phyloP scores from a whole-genome alignment of 2,888 invertebrate species.

The Trichopoda pennipes region DNA sequence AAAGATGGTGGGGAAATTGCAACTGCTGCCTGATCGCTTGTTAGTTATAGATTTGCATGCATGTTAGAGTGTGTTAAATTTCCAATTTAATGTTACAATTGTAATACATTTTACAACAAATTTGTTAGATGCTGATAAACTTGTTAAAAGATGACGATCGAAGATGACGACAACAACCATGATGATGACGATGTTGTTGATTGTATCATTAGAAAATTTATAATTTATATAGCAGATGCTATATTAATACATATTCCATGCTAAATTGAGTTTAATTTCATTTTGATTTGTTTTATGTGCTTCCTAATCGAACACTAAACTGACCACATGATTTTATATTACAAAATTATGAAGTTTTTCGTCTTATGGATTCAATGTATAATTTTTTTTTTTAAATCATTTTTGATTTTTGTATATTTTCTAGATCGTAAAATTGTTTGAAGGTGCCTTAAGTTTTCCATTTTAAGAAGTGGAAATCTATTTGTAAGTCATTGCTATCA shows the following conservation, averaged over 20 bases:
- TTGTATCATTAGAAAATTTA: conserved; percentile 35
- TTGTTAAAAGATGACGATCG: conserved; percentile 68
- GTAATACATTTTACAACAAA: conserved; percentile 72
- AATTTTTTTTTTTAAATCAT: not conserved
- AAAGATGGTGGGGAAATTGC: not conserved
- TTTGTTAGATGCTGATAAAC: conserved; percentile 71
- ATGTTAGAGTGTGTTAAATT: conserved; percentile 57
- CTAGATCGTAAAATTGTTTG: conserved; percentile 4
- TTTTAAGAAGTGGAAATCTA: conserved; percentile 16
- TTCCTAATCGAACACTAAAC: conserved; percentile 1
- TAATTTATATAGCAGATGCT: conserved; percentile 6
- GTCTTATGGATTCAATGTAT: not conserved
- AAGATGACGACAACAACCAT: conserved; percentile 2
- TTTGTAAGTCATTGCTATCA: conserved; percentile 17
- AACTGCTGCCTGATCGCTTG: not conserved
- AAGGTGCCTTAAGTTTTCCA: conserved; percentile 8
- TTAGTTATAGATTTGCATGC: conserved; percentile 5
- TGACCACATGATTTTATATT: conserved; percentile 19
- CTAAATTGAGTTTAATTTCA: conserved; percentile 28
- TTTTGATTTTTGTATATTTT: not conserved
- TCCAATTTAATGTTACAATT: conserved; percentile 77
- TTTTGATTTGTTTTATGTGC: conserved; percentile 26
- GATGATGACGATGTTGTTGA: conserved; percentile 29
- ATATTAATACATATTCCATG: not conserved
- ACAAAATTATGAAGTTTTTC: conserved; percentile 2